phyloP scores from a whole-genome alignment of 2,797 vertebrate genomes.

The Rhynchonycteris naso region DNA sequence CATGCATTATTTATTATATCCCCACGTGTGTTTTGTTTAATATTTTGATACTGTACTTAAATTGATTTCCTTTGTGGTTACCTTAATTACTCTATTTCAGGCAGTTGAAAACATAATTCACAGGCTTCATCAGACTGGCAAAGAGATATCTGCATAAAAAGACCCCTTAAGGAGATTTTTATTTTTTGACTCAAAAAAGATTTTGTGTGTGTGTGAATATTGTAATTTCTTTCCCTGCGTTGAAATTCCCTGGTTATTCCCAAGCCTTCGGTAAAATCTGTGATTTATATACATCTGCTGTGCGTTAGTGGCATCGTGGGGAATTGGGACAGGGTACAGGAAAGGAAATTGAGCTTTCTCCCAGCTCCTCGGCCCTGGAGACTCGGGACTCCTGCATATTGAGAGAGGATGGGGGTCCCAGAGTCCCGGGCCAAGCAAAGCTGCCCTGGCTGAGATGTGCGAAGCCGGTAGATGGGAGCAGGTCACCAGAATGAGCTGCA shows the following conservation, averaged over 20 bases:
- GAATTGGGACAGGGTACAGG: neutral
- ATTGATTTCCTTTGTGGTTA: constrained; percentile 51
- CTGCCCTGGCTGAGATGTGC: neutral
- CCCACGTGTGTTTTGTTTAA: constrained; percentile 27
- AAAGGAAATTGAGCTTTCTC: neutral
- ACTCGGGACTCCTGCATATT: neutral
- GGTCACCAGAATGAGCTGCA: neutral
- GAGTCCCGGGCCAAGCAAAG: neutral
- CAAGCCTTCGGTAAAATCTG: neutral
- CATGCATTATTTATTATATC: neutral
- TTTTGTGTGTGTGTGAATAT: neutral
- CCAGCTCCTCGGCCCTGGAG: neutral
- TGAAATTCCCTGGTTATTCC: neutral
- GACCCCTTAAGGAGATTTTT: neutral
- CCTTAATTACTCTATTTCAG: constrained; percentile 1
- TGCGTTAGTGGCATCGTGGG: neutral
- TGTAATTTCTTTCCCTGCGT: neutral
- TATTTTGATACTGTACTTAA: neutral
- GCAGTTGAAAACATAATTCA: constrained; percentile 39
- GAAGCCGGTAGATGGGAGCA: neutral
- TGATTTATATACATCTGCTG: neutral
- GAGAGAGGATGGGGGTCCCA: neutral
- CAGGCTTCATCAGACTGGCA: neutral
- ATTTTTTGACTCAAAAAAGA: constrained; percentile 7
- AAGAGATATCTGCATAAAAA: neutral